Base-by-base conservation (phyloP, 2,888 invertebrate species). In the Andricus quercusramuli region DNA sequence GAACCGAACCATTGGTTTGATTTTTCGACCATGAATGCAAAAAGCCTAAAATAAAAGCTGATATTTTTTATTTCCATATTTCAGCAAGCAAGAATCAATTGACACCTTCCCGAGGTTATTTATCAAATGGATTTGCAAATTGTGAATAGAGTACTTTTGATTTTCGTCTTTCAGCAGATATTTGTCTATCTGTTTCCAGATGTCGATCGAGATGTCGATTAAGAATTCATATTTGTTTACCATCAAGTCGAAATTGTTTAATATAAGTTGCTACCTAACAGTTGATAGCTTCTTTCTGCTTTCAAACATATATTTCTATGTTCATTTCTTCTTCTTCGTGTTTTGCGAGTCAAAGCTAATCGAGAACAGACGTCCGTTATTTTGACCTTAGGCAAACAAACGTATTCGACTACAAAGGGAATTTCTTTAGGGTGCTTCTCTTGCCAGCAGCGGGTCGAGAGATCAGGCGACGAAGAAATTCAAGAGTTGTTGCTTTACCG, bases 341-440 rank as follows among this genome's bases (percentile, higher is more conserved):
- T 74, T 74, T 74, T 56, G 74, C 74, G 29, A 74, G 56, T 74
- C 32, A 56, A 56, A 74, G 56, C 74, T 74, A 74, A 74, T 74
- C 74, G 74, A 74, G 74, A 56, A 74, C 51, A 74, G 74, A 56
- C 74, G 74, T 56, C 74, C 74, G 74, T 74, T 74, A 74, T 56
- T 74, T 74, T 56, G 47, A 74, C 74, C 74, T 74, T 74, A 56
- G 74, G 74, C 74, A 74, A 74, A 74, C 74, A 74, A 74, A 74
- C 74, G 74, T 74, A 74, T 56, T 37, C 74, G 74, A 74, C 74
- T 74, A 74, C 74, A 74, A 74, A 74, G 74, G 74, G 74, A 74
- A 74, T 74, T 74, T 32, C 74, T 56, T 51, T 56, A 74, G 74
- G 74, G 74, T 56, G 74, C 32, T 74, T 74, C 56, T 74, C 70